Percentiles rank a stretch among this genome's conserved stretches.
Evolutionary conservation across 2,113 vertebrate species (phyloP).

Genomic region (Oophaga pumilio): DNA sequence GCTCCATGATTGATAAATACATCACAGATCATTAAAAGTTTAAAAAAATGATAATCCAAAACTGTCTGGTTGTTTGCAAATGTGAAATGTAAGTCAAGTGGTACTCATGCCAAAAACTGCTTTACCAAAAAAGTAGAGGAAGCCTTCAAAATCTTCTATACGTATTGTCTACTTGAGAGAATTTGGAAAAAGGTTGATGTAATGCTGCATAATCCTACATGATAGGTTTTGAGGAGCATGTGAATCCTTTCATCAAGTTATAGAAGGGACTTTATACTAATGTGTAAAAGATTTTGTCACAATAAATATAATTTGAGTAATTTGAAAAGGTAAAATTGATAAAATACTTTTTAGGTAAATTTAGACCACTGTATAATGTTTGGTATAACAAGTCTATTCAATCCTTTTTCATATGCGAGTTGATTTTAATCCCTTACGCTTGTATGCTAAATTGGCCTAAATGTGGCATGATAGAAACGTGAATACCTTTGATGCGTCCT

Average conservation of each 20-base stretch:
- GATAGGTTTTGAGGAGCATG: neutral
- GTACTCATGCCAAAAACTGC: neutral
- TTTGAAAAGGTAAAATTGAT: neutral
- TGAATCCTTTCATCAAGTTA: neutral
- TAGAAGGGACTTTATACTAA: neutral
- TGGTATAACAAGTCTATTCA: conserved; percentile 10
- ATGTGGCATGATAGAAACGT: conserved; percentile 2
- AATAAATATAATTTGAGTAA: neutral
- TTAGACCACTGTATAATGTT: neutral
- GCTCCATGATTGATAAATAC: no score
- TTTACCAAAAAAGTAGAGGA: no score
- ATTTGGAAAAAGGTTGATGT: neutral
- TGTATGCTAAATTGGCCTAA: conserved; percentile 40
- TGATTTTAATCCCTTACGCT: conserved; percentile 23
- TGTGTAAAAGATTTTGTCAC: neutral
- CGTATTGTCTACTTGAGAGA: neutral
- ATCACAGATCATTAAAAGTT: no score
- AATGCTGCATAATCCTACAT: neutral
- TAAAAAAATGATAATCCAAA: no score
- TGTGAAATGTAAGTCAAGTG: neutral
- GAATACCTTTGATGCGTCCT: conserved; percentile 36
- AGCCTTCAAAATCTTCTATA: neutral
- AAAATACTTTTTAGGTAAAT: conserved; percentile 11
- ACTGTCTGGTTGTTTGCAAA: neutral
- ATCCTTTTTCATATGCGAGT: conserved; percentile 3